Evolutionary conservation across 2,797 vertebrate species (phyloP).

Genomic region (Myotis myotis): DNA sequence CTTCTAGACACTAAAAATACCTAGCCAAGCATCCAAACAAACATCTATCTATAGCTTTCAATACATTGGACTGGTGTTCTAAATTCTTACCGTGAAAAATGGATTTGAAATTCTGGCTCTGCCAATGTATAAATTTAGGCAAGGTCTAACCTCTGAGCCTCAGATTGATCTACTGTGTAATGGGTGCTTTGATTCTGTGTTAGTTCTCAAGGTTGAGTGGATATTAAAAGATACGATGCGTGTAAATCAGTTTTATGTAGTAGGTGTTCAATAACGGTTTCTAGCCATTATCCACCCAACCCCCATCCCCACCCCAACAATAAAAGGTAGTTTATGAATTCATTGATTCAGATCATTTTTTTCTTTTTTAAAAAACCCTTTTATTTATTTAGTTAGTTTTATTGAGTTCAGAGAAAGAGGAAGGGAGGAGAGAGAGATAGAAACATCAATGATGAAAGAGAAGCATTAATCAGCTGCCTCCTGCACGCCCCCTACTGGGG

Average conservation of each 20-base stretch:
- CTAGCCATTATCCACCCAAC: background rate
- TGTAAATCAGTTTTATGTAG: background rate
- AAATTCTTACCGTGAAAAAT: background rate
- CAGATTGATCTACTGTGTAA: background rate
- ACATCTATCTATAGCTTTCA: background rate
- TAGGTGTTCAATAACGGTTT: background rate
- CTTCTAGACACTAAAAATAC: constrained; percentile 4
- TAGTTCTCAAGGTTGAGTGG: background rate
- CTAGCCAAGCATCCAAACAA: background rate
- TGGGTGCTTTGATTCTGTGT: background rate
- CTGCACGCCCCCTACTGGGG: too few relatives aligned
- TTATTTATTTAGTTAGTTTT: too few relatives aligned
- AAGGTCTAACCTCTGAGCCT: background rate
- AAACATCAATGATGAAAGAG: too few relatives aligned
- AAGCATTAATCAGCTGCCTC: too few relatives aligned
- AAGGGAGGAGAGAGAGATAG: too few relatives aligned
- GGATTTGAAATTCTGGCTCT: background rate
- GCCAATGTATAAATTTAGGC: background rate
- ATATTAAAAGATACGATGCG: background rate
- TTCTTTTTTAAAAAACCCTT: background rate
- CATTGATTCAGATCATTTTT: background rate
- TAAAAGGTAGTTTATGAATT: background rate
- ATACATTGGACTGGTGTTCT: background rate
- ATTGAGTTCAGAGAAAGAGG: too few relatives aligned
- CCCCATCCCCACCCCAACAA: background rate